Conservation (phyloP, 2,888 invertebrate genomes). For the Callosobruchus maculatus region DNA sequence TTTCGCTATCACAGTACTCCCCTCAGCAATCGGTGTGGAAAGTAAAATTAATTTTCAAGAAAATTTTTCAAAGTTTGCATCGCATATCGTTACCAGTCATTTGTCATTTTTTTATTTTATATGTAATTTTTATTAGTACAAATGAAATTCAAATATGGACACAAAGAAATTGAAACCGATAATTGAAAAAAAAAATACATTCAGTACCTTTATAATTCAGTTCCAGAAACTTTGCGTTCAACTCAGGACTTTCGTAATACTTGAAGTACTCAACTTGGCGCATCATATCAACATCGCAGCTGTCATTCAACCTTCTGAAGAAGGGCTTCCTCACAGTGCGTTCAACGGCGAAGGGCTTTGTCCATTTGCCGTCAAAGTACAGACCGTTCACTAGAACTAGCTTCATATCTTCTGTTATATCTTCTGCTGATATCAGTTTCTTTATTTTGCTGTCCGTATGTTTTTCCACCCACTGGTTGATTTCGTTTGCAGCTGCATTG, state of each 20-base stretch:
- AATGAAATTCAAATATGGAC: too few species aligned
- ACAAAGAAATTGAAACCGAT: too few species aligned
- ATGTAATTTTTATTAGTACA: too few species aligned
- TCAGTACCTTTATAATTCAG: slow-evolving; percentile 15
- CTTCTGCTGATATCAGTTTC: slow-evolving; percentile 30
- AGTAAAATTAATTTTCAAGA: too few species aligned
- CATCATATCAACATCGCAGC: slow-evolving; percentile 37
- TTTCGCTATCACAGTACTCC: too few species aligned
- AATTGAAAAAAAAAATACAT: too few species aligned
- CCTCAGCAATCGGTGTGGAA: too few species aligned
- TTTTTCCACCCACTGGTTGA: slow-evolving; percentile 43
- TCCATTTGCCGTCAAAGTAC: slow-evolving; percentile 41
- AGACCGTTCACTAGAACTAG: slow-evolving; percentile 42
- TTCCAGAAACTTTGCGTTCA: slow-evolving; percentile 34
- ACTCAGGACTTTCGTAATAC: slow-evolving; percentile 29
- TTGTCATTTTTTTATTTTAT: too few species aligned
- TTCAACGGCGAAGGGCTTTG: slow-evolving; percentile 24
- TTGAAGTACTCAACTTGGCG: slow-evolving; percentile 20
- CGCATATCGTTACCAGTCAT: too few species aligned
- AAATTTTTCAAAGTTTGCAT: too few species aligned
- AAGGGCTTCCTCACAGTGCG: slow-evolving; percentile 31
- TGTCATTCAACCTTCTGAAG: slow-evolving; percentile 22
- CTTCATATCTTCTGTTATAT: slow-evolving; percentile 27
- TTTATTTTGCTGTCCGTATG: slow-evolving; percentile 43
- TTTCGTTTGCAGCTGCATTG: slow-evolving; percentile 27